Evolutionary conservation across 2,888 invertebrate species (phyloP).

Genomic region (Parnassius mnemosyne): DNA sequence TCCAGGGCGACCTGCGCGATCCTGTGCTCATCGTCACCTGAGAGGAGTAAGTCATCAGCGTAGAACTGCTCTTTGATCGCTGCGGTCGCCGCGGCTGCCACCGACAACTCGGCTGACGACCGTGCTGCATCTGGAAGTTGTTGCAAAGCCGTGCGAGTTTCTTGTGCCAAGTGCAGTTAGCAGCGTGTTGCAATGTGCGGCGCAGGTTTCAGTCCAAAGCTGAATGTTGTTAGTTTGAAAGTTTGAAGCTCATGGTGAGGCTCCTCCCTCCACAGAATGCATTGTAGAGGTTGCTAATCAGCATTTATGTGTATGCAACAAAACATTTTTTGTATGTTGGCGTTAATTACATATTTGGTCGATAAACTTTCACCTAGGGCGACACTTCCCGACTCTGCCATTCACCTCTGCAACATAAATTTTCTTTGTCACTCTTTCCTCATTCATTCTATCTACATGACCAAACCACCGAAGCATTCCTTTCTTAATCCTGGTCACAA

Average conservation of each 20-base stretch:
- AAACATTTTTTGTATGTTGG: neutral
- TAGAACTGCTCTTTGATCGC: neutral
- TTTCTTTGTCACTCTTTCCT: no score
- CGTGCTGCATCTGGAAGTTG: no score
- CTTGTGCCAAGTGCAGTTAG: no score
- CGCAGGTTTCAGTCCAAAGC: slow-evolving; percentile 27
- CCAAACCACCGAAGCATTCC: no score
- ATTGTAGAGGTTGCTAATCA: slow-evolving; percentile 2
- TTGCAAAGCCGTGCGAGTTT: neutral
- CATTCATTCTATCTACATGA: no score
- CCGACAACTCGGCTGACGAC: no score
- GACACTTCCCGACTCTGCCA: no score
- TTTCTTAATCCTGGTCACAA: no score
- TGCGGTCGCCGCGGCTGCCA: neutral
- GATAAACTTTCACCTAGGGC: no score
- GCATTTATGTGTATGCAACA: neutral
- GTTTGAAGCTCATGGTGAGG: slow-evolving; percentile 16
- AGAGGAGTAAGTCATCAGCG: neutral
- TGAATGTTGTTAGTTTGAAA: slow-evolving; percentile 26
- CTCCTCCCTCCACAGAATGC: slow-evolving; percentile 25
- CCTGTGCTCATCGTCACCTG: neutral
- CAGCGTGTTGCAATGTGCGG: slow-evolving; percentile 24
- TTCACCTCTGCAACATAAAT: no score
- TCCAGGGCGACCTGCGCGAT: neutral
- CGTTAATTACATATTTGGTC: slow-evolving; percentile 18